Base-by-base conservation (phyloP, 2,888 invertebrate genomes). In the Noctua pronuba region DNA sequence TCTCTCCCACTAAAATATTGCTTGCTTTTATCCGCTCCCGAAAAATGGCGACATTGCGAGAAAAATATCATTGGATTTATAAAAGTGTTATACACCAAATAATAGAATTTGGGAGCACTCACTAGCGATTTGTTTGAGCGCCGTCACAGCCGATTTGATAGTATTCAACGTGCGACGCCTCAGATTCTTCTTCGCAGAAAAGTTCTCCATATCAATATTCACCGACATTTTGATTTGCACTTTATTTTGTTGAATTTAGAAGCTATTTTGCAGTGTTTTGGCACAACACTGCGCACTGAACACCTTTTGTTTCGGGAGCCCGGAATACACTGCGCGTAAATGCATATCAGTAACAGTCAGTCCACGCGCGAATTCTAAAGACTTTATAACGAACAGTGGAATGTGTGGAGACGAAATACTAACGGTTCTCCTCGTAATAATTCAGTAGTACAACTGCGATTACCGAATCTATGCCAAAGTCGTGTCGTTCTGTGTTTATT, bases 91-190 rank as follows among this genome's bases (percentile, higher is more conserved):
- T 72, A 65, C 66, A 73, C 64, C 68, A 83, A 77, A 84, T 82
- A 85, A 84, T 73, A 87, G 85, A 88, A 91, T 90, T 79, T 85
- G 86, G 89, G 87, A 91, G 83, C 89, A 96, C 96, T 96, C 92
- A 96, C 96, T 95, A 80, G 96, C 94, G 89, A 97, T 95, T 93
- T 96, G 96, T 90, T 93, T 95, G 85, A 96, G 92, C 86, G 96
- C 96, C 83, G 95, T 94, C 90, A 96, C 94, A 79, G 96, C 96
- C 31, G 95, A 94, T 89, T 95, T 96, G 86, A 97, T 91, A 75
- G 97, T 97, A 89, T 95, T 96, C 89, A 96, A 89, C 28, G 96
- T 95, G 52, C 96, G 95, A 41, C 97, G 93, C 85, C 96, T 93
- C 70, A 96, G 90, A 91, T 97, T 96, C 86, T 96, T 96, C 92